Base-by-base conservation (phyloP, 1,140 invertebrate species). In the Drosophila repleta region DNA sequence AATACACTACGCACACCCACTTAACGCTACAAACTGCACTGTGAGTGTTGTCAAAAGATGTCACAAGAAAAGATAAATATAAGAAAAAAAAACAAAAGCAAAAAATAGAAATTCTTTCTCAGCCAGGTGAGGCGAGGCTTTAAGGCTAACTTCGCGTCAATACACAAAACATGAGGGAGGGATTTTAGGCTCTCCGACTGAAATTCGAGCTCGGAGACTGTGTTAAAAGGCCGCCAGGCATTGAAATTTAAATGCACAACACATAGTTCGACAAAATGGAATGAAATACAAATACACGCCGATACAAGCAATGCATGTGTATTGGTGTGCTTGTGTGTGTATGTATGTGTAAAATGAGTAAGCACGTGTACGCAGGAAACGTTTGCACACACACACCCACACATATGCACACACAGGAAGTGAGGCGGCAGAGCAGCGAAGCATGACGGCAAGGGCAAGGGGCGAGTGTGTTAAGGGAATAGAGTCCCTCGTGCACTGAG, bases 171-270 rank as follows among this genome's bases (percentile, higher is more conserved):
- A 62, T 32, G 15, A 5, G 10, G 20, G 45, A 37, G 26, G 3
- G 24, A 24, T 13, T 29, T 29, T 18, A 56, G 55, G 5, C 20
- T 43, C 56, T 29, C 18, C 32, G 3, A n/a, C 39, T 41, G 39
- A 43, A 43, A 17, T 43, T 43, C 15, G 8, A 17, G 11, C 51
- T 24, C 24, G 21, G 43, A 15, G 60, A 43, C 29, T 58, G 56
- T 41, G 51, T 41, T 65, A 56, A 67, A 80, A 53, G 49, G 82
- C 82, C 78, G 65, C 46, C 68, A 78, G 74, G 63, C 74, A 85
- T 81, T 80, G 69, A 82, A 85, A 85, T 85, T 85, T 81, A 85
- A 85, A 85, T 85, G 82, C 82, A 81, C 82, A 85, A 82, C 82
- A 64, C 67, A 82, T 81, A 85, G 81, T 70, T 62, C 49, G 61